Percentiles rank a stretch among this genome's conserved stretches.
Conservation (phyloP, 2,888 invertebrate genomes). For the Drosophila falleni region DNA sequence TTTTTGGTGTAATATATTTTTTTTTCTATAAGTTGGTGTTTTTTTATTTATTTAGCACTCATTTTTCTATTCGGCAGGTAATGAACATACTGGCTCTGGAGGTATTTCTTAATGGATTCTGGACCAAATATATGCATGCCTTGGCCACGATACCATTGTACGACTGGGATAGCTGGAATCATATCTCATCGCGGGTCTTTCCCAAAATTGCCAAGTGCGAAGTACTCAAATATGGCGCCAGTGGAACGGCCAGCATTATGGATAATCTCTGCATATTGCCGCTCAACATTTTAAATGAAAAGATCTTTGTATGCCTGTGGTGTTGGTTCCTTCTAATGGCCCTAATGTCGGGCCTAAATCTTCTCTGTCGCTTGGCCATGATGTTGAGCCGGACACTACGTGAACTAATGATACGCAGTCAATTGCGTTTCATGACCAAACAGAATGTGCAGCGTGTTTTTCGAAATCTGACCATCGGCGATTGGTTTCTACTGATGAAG, state of each 20-base stretch:
- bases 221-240: slow-evolving; percentile 94
- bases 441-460: slow-evolving; percentile 73
- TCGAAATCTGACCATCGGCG: slow-evolving; percentile 87
- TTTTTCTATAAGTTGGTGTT: no score
- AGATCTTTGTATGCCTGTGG: slow-evolving; percentile 91
- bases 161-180: slow-evolving; percentile 84
- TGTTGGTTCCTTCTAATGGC: slow-evolving; percentile 91
- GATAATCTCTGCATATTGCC: slow-evolving; percentile 92
- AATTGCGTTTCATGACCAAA: slow-evolving; percentile 75
- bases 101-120: slow-evolving; percentile 83
- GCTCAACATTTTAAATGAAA: slow-evolving; percentile 92
- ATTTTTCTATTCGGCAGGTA: slow-evolving; percentile 57
- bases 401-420: slow-evolving; percentile 76
- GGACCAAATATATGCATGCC: slow-evolving; percentile 82
- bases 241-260: slow-evolving; percentile 92
- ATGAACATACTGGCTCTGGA: slow-evolving; percentile 82
- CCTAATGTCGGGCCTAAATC: slow-evolving; percentile 87
- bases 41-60: no score
- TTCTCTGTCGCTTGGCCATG: slow-evolving; percentile 89
- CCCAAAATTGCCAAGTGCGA: slow-evolving; percentile 93
- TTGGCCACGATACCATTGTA: slow-evolving; percentile 77
- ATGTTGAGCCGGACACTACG: slow-evolving; percentile 86
- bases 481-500: slow-evolving; percentile 92
- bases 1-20: no score
- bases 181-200: slow-evolving; percentile 82